Conservation (phyloP, 2,113 vertebrate species). For the Nycticorax nycticorax region DNA sequence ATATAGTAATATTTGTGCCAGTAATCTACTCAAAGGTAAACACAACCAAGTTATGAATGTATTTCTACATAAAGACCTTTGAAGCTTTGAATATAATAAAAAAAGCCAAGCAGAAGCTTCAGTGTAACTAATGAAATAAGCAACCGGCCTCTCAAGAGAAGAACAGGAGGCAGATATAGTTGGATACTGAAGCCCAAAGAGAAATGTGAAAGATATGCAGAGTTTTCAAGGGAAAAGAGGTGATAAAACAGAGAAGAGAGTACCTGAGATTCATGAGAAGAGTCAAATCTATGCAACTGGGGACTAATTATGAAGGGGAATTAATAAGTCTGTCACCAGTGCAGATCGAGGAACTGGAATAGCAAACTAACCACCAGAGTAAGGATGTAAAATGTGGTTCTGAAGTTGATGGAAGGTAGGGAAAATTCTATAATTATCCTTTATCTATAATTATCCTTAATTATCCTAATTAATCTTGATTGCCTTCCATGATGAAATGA, state of each 20-base stretch:
- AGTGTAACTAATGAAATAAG: background rate
- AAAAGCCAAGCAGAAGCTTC: background rate
- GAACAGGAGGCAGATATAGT: background rate
- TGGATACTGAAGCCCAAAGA: background rate
- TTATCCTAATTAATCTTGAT: constrained; percentile 64
- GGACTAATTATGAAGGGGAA: constrained; percentile 38
- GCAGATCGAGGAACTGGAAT: background rate
- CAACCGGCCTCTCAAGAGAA: background rate
- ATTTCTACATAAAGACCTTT: background rate
- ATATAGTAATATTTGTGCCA: background rate
- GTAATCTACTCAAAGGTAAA: background rate
- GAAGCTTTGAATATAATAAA: background rate
- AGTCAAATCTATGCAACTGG: background rate
- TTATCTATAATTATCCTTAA: constrained; percentile 61
- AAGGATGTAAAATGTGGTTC: constrained; percentile 9
- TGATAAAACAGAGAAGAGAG: background rate
- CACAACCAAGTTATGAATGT: background rate
- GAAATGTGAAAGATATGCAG: background rate
- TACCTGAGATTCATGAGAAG: constrained; percentile 31
- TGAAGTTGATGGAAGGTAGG: constrained; percentile 42
- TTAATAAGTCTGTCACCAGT: constrained; percentile 47
- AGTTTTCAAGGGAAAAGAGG: constrained; percentile 8
- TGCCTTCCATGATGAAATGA: background rate
- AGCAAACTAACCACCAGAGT: background rate
- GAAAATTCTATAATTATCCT: constrained; percentile 55